A percentile compares a stretch with the other conserved stretches of the same genome.
These are phyloP conservation scores for Fratercula arctica DNA, from an alignment of 2,797 vertebrate genomes.

Conservation along the genomic window DNA sequence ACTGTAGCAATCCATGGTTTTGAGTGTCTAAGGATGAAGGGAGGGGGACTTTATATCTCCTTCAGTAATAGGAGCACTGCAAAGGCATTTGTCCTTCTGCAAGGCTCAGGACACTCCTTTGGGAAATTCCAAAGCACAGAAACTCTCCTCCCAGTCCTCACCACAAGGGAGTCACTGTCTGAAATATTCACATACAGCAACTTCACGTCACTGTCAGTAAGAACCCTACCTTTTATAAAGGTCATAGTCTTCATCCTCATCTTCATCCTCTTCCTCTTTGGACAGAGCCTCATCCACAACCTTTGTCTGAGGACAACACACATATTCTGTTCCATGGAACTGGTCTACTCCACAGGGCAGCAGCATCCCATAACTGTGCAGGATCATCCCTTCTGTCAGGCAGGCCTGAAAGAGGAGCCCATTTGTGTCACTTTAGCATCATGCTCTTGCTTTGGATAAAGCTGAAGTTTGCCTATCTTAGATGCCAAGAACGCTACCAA, in stretches of 20 bases:
- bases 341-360: slow-evolving; percentile 92
- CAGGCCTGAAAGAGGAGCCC: slow-evolving; percentile 83
- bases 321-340: slow-evolving; percentile 94
- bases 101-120: not conserved
- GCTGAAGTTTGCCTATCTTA: not conserved
- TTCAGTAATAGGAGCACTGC: not conserved
- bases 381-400: slow-evolving; percentile 83
- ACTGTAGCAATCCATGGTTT: not conserved
- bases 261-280: slow-evolving; percentile 82
- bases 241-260: slow-evolving; percentile 75
- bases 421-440: not conserved
- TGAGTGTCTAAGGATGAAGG: not conserved
- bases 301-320: slow-evolving; percentile 89
- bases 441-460: not conserved
- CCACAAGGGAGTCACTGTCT: not conserved
- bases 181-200: not conserved
- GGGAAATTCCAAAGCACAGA: not conserved
- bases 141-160: not conserved
- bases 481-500: not conserved
- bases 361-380: slow-evolving; percentile 96
- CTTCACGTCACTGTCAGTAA: not conserved
- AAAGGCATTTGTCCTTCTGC: not conserved
- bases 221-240: slow-evolving; percentile 77
- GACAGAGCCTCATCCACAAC: slow-evolving; percentile 75
- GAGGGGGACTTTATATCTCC: not conserved